Base-by-base conservation (phyloP, 2,113 vertebrate genomes). In the Nothocercus julius region DNA sequence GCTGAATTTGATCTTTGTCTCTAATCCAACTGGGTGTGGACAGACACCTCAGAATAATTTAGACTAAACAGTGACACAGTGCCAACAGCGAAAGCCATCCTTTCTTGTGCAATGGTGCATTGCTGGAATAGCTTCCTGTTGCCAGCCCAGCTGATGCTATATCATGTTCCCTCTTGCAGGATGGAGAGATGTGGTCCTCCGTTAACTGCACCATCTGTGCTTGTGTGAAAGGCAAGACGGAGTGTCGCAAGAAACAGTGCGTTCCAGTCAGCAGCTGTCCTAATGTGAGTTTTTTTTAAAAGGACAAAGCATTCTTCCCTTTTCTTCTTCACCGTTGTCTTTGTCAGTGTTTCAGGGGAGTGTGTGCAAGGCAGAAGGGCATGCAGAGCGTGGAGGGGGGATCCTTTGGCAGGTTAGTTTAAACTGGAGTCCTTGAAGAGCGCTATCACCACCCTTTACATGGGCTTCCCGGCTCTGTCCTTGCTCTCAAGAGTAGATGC, bases 111-210 rank as follows among this genome's bases (percentile, higher is more conserved):
- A 89, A 82, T 62, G 75, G 89, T 73, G 42, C 80, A 91, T 91
- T 74, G 77, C 90, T 95, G 85, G 94, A 96, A 94, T 73, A 93
- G 62, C 45, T 94, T 87, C 85, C 76, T 74, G 75, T 63, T 73
- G 78, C 96, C 64, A 85, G 66, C 69, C 89, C 81, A 93, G 76
- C 89, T 97, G 92, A 96, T 92, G 54, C 73, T 77, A 32, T 85
- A 90, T 91, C 88, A 85, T 97, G 86, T 94, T 97, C 44, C 91
- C 70, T 96, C 45, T 82, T 93, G 44, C 85, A 99, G 99, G 99
- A 99, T 93, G 99, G 99, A 82, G 99, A 99, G 98, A 99, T 99
- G 98, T 99, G 99, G 99, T 99, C 99, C 5, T 99, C 99, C 5
- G 97, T 98, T 28, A 99, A 99, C 98, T 99, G 99, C 83, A 98